phyloP scores from a whole-genome alignment of 2,113 vertebrate genomes.

The Phylloscopus whistleri region DNA sequence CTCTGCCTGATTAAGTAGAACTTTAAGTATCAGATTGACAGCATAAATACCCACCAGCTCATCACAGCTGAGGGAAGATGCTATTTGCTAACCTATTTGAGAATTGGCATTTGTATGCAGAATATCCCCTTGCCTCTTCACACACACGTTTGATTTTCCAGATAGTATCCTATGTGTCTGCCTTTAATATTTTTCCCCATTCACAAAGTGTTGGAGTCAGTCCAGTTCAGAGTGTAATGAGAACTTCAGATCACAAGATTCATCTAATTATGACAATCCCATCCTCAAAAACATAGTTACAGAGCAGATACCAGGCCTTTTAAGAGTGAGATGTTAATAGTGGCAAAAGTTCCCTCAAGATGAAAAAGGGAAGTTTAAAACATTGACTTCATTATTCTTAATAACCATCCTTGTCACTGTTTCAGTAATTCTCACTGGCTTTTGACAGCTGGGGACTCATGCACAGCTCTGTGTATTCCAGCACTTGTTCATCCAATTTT shows the following conservation, averaged over 20 bases:
- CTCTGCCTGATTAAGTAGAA: conserved; percentile 19
- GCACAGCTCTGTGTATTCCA: not conserved
- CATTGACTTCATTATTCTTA: not conserved
- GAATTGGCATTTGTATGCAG: not conserved
- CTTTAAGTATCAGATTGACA: not conserved
- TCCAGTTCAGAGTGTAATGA: not conserved
- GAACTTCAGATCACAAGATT: not conserved
- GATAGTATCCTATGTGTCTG: not conserved
- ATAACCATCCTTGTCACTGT: not conserved
- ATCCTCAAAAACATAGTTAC: not conserved
- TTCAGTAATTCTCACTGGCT: not conserved
- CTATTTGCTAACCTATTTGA: not conserved
- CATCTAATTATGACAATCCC: not conserved
- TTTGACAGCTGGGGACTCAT: not conserved
- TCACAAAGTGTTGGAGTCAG: not conserved
- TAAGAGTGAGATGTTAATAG: not conserved
- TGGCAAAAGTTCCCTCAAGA: not conserved
- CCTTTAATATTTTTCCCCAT: not conserved
- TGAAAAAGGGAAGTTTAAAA: not conserved
- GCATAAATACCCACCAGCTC: not conserved
- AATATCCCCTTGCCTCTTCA: not conserved
- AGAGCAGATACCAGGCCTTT: not conserved
- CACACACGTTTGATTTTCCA: not conserved
- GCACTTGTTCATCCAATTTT: not conserved
- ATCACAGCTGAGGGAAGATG: not conserved